phyloP scores from a whole-genome alignment of 2,113 vertebrate genomes.

The Amblyopsis rosae region DNA sequence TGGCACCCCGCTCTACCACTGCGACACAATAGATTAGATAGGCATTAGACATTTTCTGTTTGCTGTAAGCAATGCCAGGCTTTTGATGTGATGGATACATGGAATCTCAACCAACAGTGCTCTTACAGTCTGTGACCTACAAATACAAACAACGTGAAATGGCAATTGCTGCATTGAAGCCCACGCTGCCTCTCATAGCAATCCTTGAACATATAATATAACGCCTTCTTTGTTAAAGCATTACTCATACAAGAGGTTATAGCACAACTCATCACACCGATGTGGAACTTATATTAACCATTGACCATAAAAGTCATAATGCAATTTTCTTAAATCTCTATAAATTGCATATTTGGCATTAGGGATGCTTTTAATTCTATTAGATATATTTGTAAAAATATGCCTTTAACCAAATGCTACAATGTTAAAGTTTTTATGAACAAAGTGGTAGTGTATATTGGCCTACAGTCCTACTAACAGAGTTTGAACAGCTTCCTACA shows the following conservation, averaged over 20 bases:
- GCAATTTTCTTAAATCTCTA: too few species aligned
- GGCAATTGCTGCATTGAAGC: background rate
- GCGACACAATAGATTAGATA: background rate
- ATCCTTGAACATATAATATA: background rate
- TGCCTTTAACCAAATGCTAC: too few species aligned
- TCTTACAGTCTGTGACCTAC: background rate
- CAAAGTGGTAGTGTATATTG: too few species aligned
- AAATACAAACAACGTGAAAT: background rate
- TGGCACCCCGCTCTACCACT: too few species aligned
- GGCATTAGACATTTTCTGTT: background rate
- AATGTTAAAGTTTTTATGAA: too few species aligned
- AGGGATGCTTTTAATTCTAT: too few species aligned
- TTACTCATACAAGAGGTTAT: too few species aligned
- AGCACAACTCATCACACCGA: background rate
- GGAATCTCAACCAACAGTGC: background rate
- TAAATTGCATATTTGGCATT: too few species aligned
- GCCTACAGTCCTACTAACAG: background rate
- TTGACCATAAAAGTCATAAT: background rate
- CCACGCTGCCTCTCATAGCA: background rate
- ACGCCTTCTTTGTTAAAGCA: too few species aligned
- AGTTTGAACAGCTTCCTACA: background rate
- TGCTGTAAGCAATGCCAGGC: background rate
- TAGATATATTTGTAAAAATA: too few species aligned
- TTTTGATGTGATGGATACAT: background rate
- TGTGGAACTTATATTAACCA: background rate